A percentile compares a stretch with the other conserved stretches of the same genome.
Evolutionary conservation across 1,140 invertebrate genomes (phyloP).

Genomic region (Oscheius sp.): DNA sequence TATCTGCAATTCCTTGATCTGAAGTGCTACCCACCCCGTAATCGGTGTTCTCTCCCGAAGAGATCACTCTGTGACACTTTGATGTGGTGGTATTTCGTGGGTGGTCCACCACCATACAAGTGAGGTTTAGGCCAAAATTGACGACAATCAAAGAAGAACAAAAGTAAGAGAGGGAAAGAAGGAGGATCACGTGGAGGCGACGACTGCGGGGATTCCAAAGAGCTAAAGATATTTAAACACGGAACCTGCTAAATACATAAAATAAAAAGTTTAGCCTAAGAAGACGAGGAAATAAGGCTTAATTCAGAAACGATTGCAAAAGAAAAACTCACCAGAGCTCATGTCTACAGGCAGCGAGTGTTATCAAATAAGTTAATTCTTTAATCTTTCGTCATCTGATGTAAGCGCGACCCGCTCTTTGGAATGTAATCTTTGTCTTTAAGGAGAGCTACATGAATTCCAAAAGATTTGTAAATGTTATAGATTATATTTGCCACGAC

Average conservation of each 20-base stretch:
- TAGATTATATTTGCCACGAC: no score
- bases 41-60: neutral
- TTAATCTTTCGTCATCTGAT: neutral
- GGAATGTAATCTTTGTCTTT: no score
- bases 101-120: neutral
- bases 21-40: no score
- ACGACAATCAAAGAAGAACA: neutral
- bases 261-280: no score
- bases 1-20: no score
- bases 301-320: neutral
- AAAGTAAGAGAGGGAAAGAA: neutral
- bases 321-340: neutral
- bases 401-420: no score
- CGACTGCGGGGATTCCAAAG: slow-evolving; percentile 3
- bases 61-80: neutral
- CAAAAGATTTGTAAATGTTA: no score
- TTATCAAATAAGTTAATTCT: neutral
- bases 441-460: no score
- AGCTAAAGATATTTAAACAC: neutral
- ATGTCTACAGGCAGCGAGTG: neutral
- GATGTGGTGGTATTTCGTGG: neutral
- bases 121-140: neutral
- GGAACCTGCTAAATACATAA: no score
- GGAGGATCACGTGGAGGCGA: neutral
- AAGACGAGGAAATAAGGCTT: no score